Base-by-base conservation (phyloP, 2,888 invertebrate species). In the Ormia ochracea region DNA sequence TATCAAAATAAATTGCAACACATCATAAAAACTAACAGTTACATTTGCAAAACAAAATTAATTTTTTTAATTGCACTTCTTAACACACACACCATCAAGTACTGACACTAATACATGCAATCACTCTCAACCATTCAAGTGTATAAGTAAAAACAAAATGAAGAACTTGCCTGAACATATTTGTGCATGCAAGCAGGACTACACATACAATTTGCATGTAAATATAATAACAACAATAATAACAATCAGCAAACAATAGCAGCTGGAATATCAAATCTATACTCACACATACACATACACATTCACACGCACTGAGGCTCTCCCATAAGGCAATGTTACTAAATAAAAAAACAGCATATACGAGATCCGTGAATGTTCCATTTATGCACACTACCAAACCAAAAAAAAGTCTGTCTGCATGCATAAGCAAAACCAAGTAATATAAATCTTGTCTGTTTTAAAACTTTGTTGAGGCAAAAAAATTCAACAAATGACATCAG, bases 1-100 rank as follows among this genome's bases (percentile, higher is more conserved):
- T 61, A 75, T 70, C 79, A 66, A 68, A 72, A 80, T 80, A 80
- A 80, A 75, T 76, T 80, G 66, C 75, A 70, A 70, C 75, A 79
- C 79, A 61, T 79, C 75, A 79, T 75, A 79, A 79, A 79, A 75
- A 70, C 79, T 70, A 75, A 75, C 74, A 66, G 28, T 59, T 70
- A 52, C 65, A 79, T 59, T 50, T 58, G 58, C 65, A 43, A 69
- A 58, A 69, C 43, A 50, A 52, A 52, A 58, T 56, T 45, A 73
- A 74, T 66, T 61, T 41, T 74, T 66, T 31, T 74, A 65, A 65
- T 63, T 74, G 58, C 45, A 50, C 43, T 63, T 38, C 33, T 63
- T 45, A 54, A 10, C 36, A 65, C 23, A 38, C 1, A 58, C 28
- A 48, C 14, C 65, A 1, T 12, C 31, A 38, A 23, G 1, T 12